phyloP scores from a whole-genome alignment of 2,888 invertebrate genomes.

The Mycalesis mineus region DNA sequence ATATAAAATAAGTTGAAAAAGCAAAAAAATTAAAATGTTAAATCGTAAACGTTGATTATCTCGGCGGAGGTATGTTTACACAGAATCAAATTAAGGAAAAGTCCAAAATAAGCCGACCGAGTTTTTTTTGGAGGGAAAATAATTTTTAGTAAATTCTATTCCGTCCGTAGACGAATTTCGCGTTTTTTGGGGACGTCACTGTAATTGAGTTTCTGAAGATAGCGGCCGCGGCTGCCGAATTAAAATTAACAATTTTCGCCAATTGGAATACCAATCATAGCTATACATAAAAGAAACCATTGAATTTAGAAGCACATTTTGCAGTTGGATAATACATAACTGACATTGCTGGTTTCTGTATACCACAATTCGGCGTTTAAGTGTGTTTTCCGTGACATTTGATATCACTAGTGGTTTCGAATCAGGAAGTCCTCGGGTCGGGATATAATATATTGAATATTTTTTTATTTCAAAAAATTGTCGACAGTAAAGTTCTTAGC shows the following conservation, averaged over 20 bases:
- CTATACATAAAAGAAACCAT: background rate
- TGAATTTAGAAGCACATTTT: no score
- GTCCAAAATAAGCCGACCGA: conserved; percentile 18
- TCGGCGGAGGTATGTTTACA: conserved; percentile 14
- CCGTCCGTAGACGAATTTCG: conserved; percentile 43
- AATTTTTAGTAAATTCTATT: conserved; percentile 29
- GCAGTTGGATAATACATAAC: no score
- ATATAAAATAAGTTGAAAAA: background rate
- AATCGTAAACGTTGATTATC: conserved; percentile 4
- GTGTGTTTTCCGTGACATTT: no score
- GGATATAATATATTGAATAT: no score
- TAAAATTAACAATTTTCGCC: conserved; percentile 61
- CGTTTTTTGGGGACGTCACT: conserved; percentile 49
- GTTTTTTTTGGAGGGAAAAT: conserved; percentile 20
- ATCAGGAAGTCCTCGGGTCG: no score
- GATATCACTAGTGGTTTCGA: no score
- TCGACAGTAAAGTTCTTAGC: no score
- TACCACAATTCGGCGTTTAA: no score
- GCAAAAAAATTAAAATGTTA: conserved; percentile 12
- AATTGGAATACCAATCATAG: conserved; percentile 40
- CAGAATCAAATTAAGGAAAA: conserved; percentile 18
- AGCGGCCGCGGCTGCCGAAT: conserved; percentile 39
- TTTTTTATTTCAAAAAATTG: no score
- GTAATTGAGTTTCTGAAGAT: conserved; percentile 60
- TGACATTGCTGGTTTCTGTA: no score